These are phyloP conservation scores for Mastigias papua DNA, from an alignment of 30 jellyfish, hydroid and myxozoan species.

Conservation along the genomic window DNA sequence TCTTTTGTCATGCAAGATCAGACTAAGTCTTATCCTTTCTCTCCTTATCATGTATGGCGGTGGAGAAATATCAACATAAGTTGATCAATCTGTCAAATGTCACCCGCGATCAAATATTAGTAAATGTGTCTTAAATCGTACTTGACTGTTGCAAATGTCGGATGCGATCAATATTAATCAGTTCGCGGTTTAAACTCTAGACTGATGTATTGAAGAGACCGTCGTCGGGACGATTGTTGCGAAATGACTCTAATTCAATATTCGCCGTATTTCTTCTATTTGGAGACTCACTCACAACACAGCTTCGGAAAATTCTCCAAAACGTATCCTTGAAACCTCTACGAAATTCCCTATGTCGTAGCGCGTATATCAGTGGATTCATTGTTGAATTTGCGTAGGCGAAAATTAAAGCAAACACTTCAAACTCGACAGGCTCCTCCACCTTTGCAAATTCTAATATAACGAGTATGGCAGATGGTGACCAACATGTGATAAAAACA, in stretches of 20 bases:
- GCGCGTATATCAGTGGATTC: conserved; percentile 80
- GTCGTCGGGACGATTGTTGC: not conserved
- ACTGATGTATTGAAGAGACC: not conserved
- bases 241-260: not conserved
- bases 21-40: no score
- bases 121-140: no score
- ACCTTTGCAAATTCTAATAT: conserved; percentile 33
- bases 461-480: conserved; percentile 49
- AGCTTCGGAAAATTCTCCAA: not conserved
- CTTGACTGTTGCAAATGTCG: no score
- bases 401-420: conserved; percentile 45
- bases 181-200: no score
- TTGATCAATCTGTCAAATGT: no score
- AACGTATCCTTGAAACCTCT: not conserved
- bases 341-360: conserved; percentile 78
- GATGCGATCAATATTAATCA: no score
- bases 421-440: conserved; percentile 47
- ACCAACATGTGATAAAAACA: conserved; percentile 54
- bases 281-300: not conserved
- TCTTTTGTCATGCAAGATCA: no score
- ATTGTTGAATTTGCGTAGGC: conserved; percentile 76
- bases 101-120: no score
- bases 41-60: no score
- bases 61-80: no score
- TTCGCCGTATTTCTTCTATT: not conserved